Evolutionary conservation across 2,113 vertebrate species (phyloP).

Genomic region (Chloropsis hardwickii): DNA sequence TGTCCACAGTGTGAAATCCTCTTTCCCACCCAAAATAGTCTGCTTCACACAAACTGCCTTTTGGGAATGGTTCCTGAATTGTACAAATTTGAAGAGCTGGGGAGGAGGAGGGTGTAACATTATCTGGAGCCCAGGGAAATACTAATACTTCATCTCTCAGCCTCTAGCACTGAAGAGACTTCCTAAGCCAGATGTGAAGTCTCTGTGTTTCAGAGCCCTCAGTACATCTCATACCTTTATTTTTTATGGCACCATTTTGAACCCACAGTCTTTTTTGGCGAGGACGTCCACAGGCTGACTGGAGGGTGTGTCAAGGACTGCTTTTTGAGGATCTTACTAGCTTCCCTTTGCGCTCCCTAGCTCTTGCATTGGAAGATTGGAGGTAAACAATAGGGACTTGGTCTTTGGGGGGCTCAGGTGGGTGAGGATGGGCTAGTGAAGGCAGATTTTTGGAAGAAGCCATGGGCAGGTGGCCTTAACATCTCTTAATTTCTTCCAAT

Average conservation of each 20-base stretch:
- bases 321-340: neutral
- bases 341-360: neutral
- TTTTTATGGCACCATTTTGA: neutral
- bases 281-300: neutral
- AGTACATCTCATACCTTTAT: neutral
- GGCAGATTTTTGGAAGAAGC: neutral
- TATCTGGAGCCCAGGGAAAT: neutral
- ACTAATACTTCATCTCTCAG: neutral
- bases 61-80: neutral
- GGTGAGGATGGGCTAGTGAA: neutral
- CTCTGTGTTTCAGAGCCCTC: neutral
- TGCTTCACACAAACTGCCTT: neutral
- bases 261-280: accelerated
- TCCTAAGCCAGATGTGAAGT: neutral
- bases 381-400: neutral
- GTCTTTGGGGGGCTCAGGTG: neutral
- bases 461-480: neutral
- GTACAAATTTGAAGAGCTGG: neutral
- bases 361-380: neutral
- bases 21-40: neutral
- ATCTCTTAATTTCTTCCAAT: neutral
- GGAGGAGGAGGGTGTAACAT: neutral
- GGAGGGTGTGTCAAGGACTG: neutral
- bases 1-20: neutral
- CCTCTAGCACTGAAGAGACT: neutral